Base-by-base conservation (phyloP, 2,797 vertebrate genomes). In the Geotrypetes seraphini region DNA sequence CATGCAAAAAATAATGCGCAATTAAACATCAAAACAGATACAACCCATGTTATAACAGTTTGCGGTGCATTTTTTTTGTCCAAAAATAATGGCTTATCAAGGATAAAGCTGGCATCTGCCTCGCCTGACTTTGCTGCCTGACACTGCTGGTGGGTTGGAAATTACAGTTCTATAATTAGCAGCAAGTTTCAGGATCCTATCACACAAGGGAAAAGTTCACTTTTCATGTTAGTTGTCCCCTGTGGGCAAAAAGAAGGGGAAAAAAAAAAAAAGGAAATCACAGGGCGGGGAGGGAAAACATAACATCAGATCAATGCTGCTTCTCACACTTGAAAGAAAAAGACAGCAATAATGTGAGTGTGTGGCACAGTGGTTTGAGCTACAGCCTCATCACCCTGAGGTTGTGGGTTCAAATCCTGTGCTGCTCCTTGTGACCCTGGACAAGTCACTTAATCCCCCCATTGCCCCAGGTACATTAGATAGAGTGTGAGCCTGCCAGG, bases 291-390 rank as follows among this genome's bases (percentile, higher is more conserved):
- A 47, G 50, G 43, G 41, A 6, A 36, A 63, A 13, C 15, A 27
- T 44, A 42, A 47, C 36, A 7, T 10, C 40, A 44, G 41, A 61
- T 59, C 50, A 25, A 54, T 59, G 48, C n/a, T n/a, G 50, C 33
- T 45, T 43, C 55, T 41, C 61, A 45, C 41, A 43, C 30, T 4
- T 48, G 53, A 50, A 54, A 42, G 50, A 44, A n/a, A 40, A 54
- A 54, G 13, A 31, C 24, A 43, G 32, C 16, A 25, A 53, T 63
- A 55, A 41, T 53, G 50, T 51, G 40, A n/a, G n/a, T n/a, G n/a
- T n/a, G n/a, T n/a, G n/a, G n/a, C n/a, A n/a, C n/a, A n/a, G n/a
- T n/a, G 14, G 34, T 31, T n/a, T n/a, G n/a, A n/a, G n/a, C n/a
- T n/a, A n/a, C n/a, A n/a, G n/a, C n/a, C n/a, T n/a, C n/a, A n/a